phyloP scores from a whole-genome alignment of 2,113 vertebrate species.

The Serinus canaria region DNA sequence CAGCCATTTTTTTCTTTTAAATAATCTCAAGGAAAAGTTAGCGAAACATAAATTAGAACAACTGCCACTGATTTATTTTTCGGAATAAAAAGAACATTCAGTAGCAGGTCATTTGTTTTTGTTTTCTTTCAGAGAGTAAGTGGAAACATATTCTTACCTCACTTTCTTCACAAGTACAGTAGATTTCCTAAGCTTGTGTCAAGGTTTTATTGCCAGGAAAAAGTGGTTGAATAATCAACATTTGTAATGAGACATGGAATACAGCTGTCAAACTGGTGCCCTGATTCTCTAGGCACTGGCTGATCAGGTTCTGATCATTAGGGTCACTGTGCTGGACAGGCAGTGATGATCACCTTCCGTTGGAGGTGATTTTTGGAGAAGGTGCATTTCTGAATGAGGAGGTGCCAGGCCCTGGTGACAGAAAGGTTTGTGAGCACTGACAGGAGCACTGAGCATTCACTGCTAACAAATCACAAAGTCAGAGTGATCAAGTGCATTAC shows the following conservation, averaged over 20 bases:
- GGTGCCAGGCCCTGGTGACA: neutral
- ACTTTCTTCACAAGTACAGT: constrained; percentile 81
- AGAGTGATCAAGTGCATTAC: neutral
- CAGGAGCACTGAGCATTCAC: neutral
- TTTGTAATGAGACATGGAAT: constrained; percentile 67
- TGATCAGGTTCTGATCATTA: neutral
- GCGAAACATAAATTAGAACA: constrained; percentile 47
- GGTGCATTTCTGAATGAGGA: neutral
- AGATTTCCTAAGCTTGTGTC: constrained; percentile 76
- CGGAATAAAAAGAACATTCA: constrained; percentile 80
- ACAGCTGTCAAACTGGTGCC: constrained; percentile 56
- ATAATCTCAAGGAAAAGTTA: constrained; percentile 63
- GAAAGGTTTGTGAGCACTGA: neutral
- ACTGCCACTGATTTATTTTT: constrained; percentile 65
- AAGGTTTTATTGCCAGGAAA: constrained; percentile 77
- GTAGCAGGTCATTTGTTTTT: constrained; percentile 80
- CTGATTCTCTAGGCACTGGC: constrained; percentile 14
- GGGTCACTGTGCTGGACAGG: neutral
- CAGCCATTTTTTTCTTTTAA: constrained; percentile 9
- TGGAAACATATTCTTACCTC: constrained; percentile 81
- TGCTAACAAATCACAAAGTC: neutral
- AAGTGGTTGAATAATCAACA: constrained; percentile 71
- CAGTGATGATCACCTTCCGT: neutral
- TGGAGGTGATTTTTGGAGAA: neutral
- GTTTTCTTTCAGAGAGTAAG: constrained; percentile 78